phyloP scores from a whole-genome alignment of 2,113 vertebrate genomes.

The Pleuronectes platessa region DNA sequence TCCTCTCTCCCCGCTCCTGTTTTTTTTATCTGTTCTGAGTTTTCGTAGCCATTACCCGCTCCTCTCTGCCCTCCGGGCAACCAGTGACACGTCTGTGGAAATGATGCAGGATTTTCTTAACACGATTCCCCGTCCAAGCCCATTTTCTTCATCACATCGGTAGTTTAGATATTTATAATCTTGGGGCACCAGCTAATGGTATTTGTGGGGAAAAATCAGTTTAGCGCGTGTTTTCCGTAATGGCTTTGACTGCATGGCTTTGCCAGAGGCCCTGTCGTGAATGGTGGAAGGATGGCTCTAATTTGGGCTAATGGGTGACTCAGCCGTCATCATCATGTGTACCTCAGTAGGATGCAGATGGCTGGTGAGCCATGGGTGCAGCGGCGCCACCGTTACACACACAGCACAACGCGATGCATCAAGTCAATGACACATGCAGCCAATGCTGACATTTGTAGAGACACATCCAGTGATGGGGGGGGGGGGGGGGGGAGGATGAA shows the following conservation, averaged over 20 bases:
- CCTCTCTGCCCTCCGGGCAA: slow-evolving; percentile 59
- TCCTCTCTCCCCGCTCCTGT: slow-evolving; percentile 15
- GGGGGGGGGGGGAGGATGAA: background rate
- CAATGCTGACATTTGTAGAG: slow-evolving; percentile 58
- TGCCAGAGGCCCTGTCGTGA: slow-evolving; percentile 69
- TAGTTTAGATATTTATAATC: slow-evolving; percentile 77
- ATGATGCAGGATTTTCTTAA: slow-evolving; percentile 74
- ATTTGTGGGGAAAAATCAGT: slow-evolving; percentile 78
- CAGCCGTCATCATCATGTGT: slow-evolving; percentile 71
- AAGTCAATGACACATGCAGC: slow-evolving; percentile 64
- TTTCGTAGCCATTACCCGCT: slow-evolving; percentile 45
- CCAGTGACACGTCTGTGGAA: slow-evolving; percentile 60
- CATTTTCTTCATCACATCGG: slow-evolving; percentile 64
- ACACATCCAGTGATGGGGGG: background rate
- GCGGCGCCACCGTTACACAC: slow-evolving; percentile 34
- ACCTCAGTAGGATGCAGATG: slow-evolving; percentile 66
- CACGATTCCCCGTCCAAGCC: slow-evolving; percentile 45
- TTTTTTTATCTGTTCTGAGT: slow-evolving; percentile 42
- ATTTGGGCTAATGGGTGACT: slow-evolving; percentile 80
- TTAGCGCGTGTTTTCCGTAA: slow-evolving; percentile 75
- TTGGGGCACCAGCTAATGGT: slow-evolving; percentile 76
- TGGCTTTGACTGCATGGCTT: slow-evolving; percentile 71
- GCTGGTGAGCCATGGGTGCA: slow-evolving; percentile 66
- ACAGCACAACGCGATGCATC: slow-evolving; percentile 59
- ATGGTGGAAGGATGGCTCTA: slow-evolving; percentile 77